Evolutionary conservation across 53 echinoderm and acorn worm species (phyloP).

Genomic region (Echinometra lucunter): DNA sequence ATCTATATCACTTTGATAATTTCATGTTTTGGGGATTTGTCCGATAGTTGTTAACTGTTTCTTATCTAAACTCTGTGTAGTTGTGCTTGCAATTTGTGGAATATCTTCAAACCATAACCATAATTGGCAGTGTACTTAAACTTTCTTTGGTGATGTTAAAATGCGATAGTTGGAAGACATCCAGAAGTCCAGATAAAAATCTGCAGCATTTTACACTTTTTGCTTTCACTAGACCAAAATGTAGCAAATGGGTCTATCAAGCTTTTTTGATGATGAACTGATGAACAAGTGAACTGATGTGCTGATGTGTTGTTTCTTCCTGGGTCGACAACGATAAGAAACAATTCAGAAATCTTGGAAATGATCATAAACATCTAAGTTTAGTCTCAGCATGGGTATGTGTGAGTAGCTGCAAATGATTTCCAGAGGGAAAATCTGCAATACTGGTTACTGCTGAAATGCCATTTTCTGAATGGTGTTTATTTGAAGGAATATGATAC

Average conservation of each 20-base stretch:
- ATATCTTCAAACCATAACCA: not conserved
- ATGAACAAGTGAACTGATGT: not conserved
- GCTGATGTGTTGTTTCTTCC: not conserved
- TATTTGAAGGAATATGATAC: not conserved
- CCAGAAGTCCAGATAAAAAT: not conserved
- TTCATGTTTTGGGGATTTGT: not conserved
- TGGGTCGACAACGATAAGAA: not conserved
- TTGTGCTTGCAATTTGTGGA: not conserved
- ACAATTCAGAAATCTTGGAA: not conserved
- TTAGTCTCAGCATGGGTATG: not conserved
- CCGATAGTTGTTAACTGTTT: not conserved
- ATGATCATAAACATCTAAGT: not conserved
- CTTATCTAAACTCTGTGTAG: not conserved
- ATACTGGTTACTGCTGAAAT: not conserved
- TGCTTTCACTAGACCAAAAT: not conserved
- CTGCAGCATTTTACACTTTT: too few relatives aligned
- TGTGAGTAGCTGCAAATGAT: not conserved
- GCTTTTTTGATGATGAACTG: too few relatives aligned
- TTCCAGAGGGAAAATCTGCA: not conserved
- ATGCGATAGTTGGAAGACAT: not conserved
- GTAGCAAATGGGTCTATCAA: too few relatives aligned
- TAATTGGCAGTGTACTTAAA: constrained; percentile 31
- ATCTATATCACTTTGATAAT: not conserved
- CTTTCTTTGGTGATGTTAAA: not conserved
- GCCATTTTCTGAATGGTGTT: not conserved